Conservation (phyloP, 1,140 invertebrate species). For the Sipha flava region DNA sequence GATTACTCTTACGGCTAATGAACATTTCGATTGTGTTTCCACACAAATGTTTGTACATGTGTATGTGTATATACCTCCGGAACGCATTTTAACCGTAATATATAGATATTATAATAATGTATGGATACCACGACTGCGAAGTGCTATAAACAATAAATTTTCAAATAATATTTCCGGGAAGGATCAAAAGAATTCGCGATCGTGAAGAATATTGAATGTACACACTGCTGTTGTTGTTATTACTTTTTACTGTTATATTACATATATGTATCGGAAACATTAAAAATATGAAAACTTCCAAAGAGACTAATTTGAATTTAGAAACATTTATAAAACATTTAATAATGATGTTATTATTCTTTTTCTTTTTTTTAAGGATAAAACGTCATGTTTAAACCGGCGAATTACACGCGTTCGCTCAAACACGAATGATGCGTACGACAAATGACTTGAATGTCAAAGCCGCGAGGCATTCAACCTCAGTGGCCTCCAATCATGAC, state of each 20-base stretch:
- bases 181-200: not conserved
- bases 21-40: constrained; percentile 19
- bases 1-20: not conserved
- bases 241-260: too few species aligned
- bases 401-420: not conserved
- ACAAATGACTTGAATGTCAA: not conserved
- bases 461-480: constrained; percentile 21
- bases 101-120: not conserved
- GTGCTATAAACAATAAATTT: not conserved
- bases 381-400: not conserved
- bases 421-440: too few species aligned
- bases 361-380: not conserved
- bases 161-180: not conserved
- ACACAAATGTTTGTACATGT: not conserved
- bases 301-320: too few species aligned
- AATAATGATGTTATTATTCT: not conserved
- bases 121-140: not conserved
- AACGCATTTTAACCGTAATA: too few species aligned
- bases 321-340: too few species aligned
- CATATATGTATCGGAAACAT: too few species aligned
- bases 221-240: not conserved
- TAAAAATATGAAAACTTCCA: not conserved
- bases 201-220: not conserved
- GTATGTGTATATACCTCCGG: not conserved
- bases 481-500: constrained; percentile 28